phyloP scores from a whole-genome alignment of 2,113 vertebrate genomes.

The Motacilla alba region DNA sequence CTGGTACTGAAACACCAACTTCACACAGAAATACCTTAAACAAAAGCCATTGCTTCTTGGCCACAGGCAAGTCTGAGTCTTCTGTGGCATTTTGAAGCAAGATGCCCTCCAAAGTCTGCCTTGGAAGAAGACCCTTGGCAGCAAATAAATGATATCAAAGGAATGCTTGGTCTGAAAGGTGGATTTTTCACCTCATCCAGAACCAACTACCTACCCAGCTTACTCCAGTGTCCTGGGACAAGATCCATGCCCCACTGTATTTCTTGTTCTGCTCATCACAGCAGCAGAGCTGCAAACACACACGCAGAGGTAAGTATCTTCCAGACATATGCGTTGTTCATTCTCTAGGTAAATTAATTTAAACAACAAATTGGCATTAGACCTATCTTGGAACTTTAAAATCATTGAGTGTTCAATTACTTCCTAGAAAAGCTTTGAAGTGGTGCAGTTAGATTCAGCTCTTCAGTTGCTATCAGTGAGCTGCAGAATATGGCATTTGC shows the following conservation, averaged over 20 bases:
- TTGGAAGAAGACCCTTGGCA: neutral
- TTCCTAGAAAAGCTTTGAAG: slow-evolving; percentile 45
- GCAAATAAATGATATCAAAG: neutral
- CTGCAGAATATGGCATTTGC: slow-evolving; percentile 5
- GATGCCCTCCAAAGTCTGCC: neutral
- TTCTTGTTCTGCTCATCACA: neutral
- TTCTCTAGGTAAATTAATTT: slow-evolving; percentile 31
- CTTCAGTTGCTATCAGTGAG: slow-evolving; percentile 26
- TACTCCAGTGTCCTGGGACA: neutral
- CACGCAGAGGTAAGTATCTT: neutral
- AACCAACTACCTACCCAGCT: neutral
- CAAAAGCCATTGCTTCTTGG: neutral
- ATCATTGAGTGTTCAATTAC: slow-evolving; percentile 24
- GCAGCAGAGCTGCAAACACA: neutral
- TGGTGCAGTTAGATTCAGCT: neutral
- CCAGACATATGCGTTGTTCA: neutral
- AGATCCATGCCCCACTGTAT: neutral
- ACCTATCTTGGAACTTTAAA: slow-evolving; percentile 5
- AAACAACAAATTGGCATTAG: neutral
- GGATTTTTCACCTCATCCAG: neutral
- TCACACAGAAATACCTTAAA: neutral
- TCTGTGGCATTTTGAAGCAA: neutral
- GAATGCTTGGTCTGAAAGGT: neutral
- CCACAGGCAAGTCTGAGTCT: neutral
- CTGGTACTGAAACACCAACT: neutral